Base-by-base conservation (phyloP, 1,140 invertebrate genomes). In the Drosophila subpulchrella region DNA sequence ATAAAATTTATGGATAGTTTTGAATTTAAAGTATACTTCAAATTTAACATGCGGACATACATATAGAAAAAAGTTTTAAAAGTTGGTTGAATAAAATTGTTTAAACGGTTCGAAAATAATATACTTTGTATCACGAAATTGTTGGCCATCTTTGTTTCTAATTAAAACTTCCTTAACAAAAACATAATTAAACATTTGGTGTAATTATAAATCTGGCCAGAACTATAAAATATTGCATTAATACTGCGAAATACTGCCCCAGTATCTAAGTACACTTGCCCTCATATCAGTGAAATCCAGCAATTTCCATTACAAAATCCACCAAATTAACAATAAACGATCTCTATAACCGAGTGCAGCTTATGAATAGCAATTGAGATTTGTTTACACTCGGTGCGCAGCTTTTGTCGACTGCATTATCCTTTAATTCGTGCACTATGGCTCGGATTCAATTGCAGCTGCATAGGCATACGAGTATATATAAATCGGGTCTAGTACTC, bases 401-500 rank as follows among this genome's bases (percentile, higher is more conserved):
- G 27, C 39, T 34, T 56, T 75, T 75, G 53, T 56, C 36, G 27
- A 48, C 58, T 81, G 66, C 58, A 90, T 82, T 89, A 91, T 91
- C 88, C 88, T 91, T 91, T 89, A 84, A 88, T 89, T 86, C 62
- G 70, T 20, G 27, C 20, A 70, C 65, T 56, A 46, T 38, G 27
- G 20, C 66, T 53, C 15, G 55, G 46, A 57, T 61, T 86, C 47
- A 85, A 82, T 82, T 86, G 67, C 57, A 71, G 42, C 55, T 62
- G 48, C 53, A 53, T 42, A 60, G 65, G 56, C 17, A 11, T n/a
- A 32, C 38, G 24, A 48, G 39, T 66, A 54, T 34, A 53, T 47
- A 54, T 41, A 42, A 48, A 36, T 65, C 24, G 47, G 41, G 62
- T 58, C 24, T 53, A 55, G 57, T 38, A 34, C 15, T 34, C n/a